phyloP scores from a whole-genome alignment of 2,797 vertebrate genomes.

The Kryptopterus vitreolus region DNA sequence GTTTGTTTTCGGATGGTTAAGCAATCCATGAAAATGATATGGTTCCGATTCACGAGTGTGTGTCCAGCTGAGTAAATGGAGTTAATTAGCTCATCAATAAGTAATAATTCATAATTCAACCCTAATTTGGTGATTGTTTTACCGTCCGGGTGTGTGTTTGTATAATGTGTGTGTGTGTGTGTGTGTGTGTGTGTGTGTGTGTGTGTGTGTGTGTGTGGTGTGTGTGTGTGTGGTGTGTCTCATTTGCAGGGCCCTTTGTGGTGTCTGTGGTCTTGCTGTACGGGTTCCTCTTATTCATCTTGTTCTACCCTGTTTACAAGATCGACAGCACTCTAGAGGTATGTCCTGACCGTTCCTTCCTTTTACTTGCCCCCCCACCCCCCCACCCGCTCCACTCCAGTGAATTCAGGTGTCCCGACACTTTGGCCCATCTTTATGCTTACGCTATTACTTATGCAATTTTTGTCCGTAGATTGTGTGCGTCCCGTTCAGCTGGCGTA shows the following conservation, averaged over 20 bases:
- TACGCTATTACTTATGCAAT: not conserved
- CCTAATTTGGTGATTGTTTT: too few species aligned
- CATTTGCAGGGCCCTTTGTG: conserved; percentile 81
- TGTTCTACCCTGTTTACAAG: conserved; percentile 80
- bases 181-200: too few species aligned
- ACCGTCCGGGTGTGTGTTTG: too few species aligned
- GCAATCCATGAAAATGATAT: not conserved
- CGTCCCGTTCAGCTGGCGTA: conserved; percentile 86
- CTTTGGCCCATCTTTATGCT: too few species aligned
- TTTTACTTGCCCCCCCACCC: not conserved
- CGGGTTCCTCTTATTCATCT: conserved; percentile 84
- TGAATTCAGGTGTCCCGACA: too few species aligned
- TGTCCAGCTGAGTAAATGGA: not conserved
- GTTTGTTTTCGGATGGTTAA: too few species aligned
- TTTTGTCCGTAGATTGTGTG: conserved; percentile 82
- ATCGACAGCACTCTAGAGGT: conserved; percentile 86
- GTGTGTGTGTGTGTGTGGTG: not conserved
- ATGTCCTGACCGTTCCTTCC: conserved; percentile 49
- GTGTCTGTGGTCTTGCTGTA: conserved; percentile 79
- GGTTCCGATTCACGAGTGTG: not conserved
- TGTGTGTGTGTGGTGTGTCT: not conserved
- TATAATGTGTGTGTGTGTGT: too few species aligned
- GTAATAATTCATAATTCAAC: too few species aligned
- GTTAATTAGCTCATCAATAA: too few species aligned
- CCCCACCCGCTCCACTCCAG: too few species aligned